Base-by-base conservation (phyloP, 2,888 invertebrate species). In the Strigamia crassipes region DNA sequence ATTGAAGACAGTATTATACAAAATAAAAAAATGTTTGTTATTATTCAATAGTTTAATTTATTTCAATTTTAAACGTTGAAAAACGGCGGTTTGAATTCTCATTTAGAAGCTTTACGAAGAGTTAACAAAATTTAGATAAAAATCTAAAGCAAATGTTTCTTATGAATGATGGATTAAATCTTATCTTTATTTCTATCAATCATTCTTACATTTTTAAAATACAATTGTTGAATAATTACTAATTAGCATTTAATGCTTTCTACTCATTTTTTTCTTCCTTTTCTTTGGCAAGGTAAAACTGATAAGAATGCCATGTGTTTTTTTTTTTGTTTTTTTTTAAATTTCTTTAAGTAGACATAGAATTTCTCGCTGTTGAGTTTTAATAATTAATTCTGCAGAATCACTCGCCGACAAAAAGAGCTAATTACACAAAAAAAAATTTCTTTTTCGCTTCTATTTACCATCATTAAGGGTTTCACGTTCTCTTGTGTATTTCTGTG, bases 341-440 rank as follows among this genome's bases (percentile, higher is more conserved):
- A 73, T 31, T 56, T 56, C 1, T 56, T 56, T 56, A 18, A 18
- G 56, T n/a, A 46, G 46, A 56, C 38, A 18, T 15, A 27, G 73
- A 73, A 73, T 73, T 73, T 23, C 73, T 73, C 73, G 73, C 73
- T 73, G 73, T 73, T 73, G 73, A 73, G 73, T 73, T 73, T 73
- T 73, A 73, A 73, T 73, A 73, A 73, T 73, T 73, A 73, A 73
- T 73, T 73, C n/a, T 73, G 31, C 27, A 73, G 73, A 73, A 73
- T 73, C 73, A 27, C 73, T 73, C 73, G 73, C 73, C 27, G 73
- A 73, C 73, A 31, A 31, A 73, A 73, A 73, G 23, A 73, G 73
- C 73, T 73, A 73, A 73, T 73, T 73, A 73, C 73, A 15, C 31
- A 73, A 73, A 73, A 73, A 73, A 73, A 27, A 27, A 2, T 73